phyloP scores from a whole-genome alignment of 2,888 invertebrate genomes.

The Hypolimnas misippus region DNA sequence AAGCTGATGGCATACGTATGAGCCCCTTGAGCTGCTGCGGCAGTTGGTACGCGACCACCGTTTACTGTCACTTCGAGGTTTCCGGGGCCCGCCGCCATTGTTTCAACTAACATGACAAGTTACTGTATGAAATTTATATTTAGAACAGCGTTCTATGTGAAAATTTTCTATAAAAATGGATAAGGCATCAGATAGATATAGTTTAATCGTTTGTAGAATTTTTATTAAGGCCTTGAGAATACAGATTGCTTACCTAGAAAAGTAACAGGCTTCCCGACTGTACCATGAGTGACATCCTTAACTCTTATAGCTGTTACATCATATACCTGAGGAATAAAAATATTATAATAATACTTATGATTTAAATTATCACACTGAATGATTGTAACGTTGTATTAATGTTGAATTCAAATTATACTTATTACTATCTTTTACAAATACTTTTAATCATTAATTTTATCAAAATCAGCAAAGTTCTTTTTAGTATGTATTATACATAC shows the following conservation, averaged over 20 bases:
- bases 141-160: background rate
- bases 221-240: too few relatives aligned
- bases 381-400: slow-evolving; percentile 24
- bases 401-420: slow-evolving; percentile 2
- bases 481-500: too few relatives aligned
- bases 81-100: slow-evolving; percentile 98
- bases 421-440: too few relatives aligned
- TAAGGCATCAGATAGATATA: too few relatives aligned
- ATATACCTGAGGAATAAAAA: too few relatives aligned
- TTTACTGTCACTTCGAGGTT: slow-evolving; percentile 99
- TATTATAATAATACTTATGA: too few relatives aligned
- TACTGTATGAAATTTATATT: background rate
- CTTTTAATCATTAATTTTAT: too few relatives aligned
- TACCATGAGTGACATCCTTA: slow-evolving; percentile 94
- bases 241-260: slow-evolving; percentile 91
- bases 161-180: background rate
- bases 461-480: too few relatives aligned
- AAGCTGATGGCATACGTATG: slow-evolving; percentile 98
- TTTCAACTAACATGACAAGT: slow-evolving; percentile 88
- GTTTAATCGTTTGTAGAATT: too few relatives aligned
- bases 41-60: slow-evolving; percentile 97
- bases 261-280: slow-evolving; percentile 95
- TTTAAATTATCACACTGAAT: too few relatives aligned
- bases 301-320: slow-evolving; percentile 97
- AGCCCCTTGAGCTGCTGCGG: slow-evolving; percentile 97